These are phyloP conservation scores for Erpetoichthys calabaricus DNA, from an alignment of 2,797 vertebrate genomes.

Conservation along the genomic window DNA sequence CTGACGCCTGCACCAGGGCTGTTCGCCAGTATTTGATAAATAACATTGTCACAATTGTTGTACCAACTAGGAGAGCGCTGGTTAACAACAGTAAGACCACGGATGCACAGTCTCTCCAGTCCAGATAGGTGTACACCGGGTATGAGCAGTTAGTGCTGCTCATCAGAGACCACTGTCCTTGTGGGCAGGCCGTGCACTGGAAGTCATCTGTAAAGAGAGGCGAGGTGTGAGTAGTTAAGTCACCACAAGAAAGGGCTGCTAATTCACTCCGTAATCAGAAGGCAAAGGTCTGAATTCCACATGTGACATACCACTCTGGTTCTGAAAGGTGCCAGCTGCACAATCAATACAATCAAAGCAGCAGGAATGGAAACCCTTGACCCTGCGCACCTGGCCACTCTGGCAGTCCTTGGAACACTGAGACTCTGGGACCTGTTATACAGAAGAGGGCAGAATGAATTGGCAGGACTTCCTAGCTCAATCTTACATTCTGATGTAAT, in stretches of 20 bases:
- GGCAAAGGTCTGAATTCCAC: too few species aligned
- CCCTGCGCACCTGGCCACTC: constrained; percentile 54
- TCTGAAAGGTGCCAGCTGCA: constrained; percentile 54
- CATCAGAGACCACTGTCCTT: constrained; percentile 53
- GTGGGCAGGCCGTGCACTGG: constrained; percentile 40
- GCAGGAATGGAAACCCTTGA: constrained; percentile 80
- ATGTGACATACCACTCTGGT: constrained; percentile 38
- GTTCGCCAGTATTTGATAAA: constrained; percentile 44
- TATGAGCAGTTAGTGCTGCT: constrained; percentile 38
- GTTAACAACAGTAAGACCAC: constrained; percentile 31
- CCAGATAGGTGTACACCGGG: constrained; percentile 46
- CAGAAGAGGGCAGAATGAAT: neutral
- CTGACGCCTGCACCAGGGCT: constrained; percentile 49
- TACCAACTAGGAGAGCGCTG: constrained; percentile 30
- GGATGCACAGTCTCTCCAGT: constrained; percentile 40
- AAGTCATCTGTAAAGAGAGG: constrained; percentile 40
- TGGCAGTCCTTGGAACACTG: constrained; percentile 59
- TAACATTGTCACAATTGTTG: constrained; percentile 27
- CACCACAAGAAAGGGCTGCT: constrained; percentile 18
- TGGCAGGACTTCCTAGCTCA: too few species aligned
- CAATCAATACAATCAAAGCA: constrained; percentile 82
- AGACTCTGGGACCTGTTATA: constrained; percentile 56
- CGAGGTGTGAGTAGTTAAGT: constrained; percentile 1
- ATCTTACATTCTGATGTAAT: too few species aligned
- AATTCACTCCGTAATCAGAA: neutral